Conservation (phyloP, 1,140 invertebrate genomes). For the Drosophila parvula region DNA sequence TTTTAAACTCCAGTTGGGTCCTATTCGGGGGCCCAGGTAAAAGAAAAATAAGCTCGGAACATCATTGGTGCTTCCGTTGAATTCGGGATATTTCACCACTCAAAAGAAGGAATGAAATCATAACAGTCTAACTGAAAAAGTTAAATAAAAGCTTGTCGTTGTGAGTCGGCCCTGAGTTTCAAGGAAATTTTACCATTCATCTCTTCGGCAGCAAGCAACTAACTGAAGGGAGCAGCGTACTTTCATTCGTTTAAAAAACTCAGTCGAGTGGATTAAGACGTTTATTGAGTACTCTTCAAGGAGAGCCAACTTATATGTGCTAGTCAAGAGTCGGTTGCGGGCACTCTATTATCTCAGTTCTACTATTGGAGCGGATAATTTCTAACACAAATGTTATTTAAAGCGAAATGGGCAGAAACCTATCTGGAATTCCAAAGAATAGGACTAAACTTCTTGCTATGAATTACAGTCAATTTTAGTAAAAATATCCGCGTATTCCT, state of each 20-base stretch:
- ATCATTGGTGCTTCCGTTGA: not conserved
- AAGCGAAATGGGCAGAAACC: too few relatives aligned
- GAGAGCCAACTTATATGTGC: not conserved
- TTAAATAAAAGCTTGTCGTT: too few relatives aligned
- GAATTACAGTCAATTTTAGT: too few relatives aligned
- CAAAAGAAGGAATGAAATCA: slow-evolving; percentile 45
- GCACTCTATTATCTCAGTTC: too few relatives aligned
- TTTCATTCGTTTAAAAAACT: not conserved
- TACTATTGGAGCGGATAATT: too few relatives aligned
- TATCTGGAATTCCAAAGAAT: too few relatives aligned
- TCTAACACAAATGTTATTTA: too few relatives aligned
- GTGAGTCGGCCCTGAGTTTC: too few relatives aligned
- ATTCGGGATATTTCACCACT: slow-evolving; percentile 2
- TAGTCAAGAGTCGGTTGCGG: not conserved
- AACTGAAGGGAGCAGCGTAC: not conserved
- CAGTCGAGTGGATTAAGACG: not conserved
- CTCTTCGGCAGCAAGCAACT: too few relatives aligned
- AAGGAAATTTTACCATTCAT: not conserved
- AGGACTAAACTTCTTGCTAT: too few relatives aligned
- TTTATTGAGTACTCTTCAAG: not conserved
- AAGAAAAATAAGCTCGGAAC: not conserved
- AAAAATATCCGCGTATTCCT: too few relatives aligned
- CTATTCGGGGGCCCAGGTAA: slow-evolving; percentile 35
- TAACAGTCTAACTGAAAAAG: slow-evolving; percentile 14
- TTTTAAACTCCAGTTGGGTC: slow-evolving; percentile 45